Conservation (phyloP, 2,888 invertebrate genomes). For the Ichneumon xanthorius region DNA sequence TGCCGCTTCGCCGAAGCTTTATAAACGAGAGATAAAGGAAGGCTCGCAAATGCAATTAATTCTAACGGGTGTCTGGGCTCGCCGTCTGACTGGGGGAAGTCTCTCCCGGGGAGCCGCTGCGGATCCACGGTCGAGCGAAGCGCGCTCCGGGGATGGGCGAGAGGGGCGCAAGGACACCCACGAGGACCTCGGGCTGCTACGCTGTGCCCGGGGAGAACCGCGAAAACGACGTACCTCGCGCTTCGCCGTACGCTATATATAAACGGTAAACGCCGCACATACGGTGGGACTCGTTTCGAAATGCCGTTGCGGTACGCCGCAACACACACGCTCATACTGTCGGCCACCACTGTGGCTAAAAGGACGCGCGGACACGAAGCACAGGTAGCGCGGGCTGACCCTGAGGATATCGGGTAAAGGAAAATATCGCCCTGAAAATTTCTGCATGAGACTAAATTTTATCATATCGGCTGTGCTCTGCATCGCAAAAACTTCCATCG, state of each 20-base stretch:
- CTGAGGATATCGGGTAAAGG: slow-evolving; percentile 14
- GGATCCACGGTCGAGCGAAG: slow-evolving; percentile 51
- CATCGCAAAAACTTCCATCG: too few species aligned
- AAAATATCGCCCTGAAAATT: too few species aligned
- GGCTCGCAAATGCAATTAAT: slow-evolving; percentile 79
- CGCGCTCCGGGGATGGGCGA: not conserved
- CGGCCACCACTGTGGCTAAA: slow-evolving; percentile 7
- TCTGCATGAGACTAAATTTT: too few species aligned
- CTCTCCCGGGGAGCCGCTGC: slow-evolving; percentile 38
- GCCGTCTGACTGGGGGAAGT: slow-evolving; percentile 42
- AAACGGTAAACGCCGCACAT: not conserved
- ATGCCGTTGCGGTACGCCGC: slow-evolving; percentile 51
- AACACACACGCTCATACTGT: slow-evolving; percentile 31
- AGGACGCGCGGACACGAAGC: not conserved
- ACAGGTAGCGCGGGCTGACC: not conserved
- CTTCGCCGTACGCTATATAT: not conserved
- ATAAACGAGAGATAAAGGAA: slow-evolving; percentile 76
- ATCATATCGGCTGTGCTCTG: too few species aligned
- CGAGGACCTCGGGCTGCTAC: slow-evolving; percentile 50
- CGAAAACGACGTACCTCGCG: slow-evolving; percentile 16
- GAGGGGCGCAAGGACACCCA: slow-evolving; percentile 57
- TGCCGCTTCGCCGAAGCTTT: slow-evolving; percentile 73
- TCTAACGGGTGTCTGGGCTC: slow-evolving; percentile 67
- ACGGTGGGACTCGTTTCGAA: slow-evolving; percentile 45
- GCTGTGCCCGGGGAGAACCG: slow-evolving; percentile 49